Evolutionary conservation across 2,888 invertebrate genomes (phyloP).

Genomic region (Heliconius ethilla): DNA sequence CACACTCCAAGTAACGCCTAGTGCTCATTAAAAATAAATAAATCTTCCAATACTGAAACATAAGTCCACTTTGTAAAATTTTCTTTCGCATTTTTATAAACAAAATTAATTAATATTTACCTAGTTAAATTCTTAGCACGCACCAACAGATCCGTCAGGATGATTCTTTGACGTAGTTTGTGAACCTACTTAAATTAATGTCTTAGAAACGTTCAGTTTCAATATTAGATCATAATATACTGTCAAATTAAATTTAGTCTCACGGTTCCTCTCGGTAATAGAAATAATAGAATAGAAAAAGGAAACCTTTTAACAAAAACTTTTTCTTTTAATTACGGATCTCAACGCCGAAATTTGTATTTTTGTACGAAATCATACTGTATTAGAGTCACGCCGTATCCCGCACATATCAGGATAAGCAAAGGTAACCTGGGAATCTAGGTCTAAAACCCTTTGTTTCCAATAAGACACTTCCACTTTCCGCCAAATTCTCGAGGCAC

Average conservation of each 20-base stretch:
- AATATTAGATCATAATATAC: background rate
- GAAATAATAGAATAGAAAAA: too few relatives aligned
- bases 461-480: too few relatives aligned
- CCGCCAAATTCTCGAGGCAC: too few relatives aligned
- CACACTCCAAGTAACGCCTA: background rate
- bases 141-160: constrained; percentile 19
- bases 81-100: constrained; percentile 10
- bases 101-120: constrained; percentile 25
- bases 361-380: too few relatives aligned
- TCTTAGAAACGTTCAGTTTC: background rate
- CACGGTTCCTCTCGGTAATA: too few relatives aligned
- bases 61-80: constrained; percentile 7
- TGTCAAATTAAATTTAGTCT: background rate
- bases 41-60: constrained; percentile 22
- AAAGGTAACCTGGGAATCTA: too few relatives aligned
- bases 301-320: too few relatives aligned
- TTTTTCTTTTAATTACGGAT: too few relatives aligned
- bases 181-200: constrained; percentile 11
- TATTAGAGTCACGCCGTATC: too few relatives aligned
- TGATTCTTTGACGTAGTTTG: constrained; percentile 17
- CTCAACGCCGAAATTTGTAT: too few relatives aligned
- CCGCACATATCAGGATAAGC: too few relatives aligned
- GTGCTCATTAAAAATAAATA: constrained; percentile 30
- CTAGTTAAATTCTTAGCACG: constrained; percentile 26
- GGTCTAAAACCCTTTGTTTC: too few relatives aligned